Percentiles rank a stretch among this genome's conserved stretches.
Conservation (phyloP, 2,797 vertebrate species). For the Yasuhikotakia modesta region DNA sequence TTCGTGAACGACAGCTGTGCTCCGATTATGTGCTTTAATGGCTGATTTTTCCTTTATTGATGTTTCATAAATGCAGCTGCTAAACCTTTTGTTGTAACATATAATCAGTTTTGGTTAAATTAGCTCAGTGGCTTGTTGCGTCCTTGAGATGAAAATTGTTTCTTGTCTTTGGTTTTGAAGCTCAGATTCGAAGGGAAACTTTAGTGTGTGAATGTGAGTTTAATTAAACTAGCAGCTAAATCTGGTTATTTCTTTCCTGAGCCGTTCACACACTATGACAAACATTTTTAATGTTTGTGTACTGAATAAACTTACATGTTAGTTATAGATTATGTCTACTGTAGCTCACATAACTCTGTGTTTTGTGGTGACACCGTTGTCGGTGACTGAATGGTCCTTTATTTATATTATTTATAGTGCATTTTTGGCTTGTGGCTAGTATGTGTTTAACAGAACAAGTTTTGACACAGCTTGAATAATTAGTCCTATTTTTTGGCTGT, state of each 20-base stretch:
- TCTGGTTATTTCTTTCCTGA: background rate
- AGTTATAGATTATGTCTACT: background rate
- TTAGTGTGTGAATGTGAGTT: background rate
- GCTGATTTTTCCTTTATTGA: constrained; percentile 25
- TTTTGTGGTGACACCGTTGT: background rate
- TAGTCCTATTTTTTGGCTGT: background rate
- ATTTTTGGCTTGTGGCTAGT: too few species aligned
- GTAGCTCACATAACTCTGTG: background rate
- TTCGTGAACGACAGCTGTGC: constrained; percentile 2
- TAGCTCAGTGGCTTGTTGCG: constrained; percentile 12
- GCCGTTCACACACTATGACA: background rate
- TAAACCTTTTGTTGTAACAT: constrained; percentile 29
- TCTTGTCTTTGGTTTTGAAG: constrained; percentile 21
- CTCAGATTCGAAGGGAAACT: background rate
- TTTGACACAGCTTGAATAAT: too few species aligned
- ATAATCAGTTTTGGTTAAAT: constrained; percentile 35
- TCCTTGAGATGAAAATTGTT: constrained; percentile 11
- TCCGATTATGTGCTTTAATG: constrained; percentile 16
- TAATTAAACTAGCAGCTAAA: constrained; percentile 31
- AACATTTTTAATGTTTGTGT: background rate
- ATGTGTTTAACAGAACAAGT: too few species aligned
- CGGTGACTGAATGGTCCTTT: background rate
- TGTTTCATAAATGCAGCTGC: constrained; percentile 20
- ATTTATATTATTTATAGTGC: too few species aligned
- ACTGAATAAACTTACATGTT: too few species aligned